Base-by-base conservation (phyloP, 2,113 vertebrate species). In the Chloropsis cyanopogon region DNA sequence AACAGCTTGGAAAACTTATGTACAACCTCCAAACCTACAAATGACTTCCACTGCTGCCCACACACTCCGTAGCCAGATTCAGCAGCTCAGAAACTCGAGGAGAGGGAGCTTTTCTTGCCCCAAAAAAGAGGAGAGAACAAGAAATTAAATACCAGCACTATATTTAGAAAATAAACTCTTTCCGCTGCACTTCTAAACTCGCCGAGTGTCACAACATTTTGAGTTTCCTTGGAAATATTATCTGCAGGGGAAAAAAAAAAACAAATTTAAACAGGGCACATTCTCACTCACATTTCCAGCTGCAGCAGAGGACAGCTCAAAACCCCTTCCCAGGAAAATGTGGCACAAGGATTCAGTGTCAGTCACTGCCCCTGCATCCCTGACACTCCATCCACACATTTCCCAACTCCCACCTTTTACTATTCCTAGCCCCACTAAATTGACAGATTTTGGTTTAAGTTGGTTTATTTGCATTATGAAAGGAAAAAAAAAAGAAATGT, bases 101-200 rank as follows among this genome's bases (percentile, higher is more conserved):
- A 76, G 24, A 85, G 5, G 2, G 24, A 90, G 82, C 25, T 83
- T 90, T 79, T 61, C 85, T 49, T 90, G 92, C 66, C 93, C 93
- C 96, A 90, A 63, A 95, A 46, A 76, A 53, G 59, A 78, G 37
- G 12, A 87, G 37, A 80, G 63, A 65, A 66, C 10, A 87, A 76
- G 16, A 93, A 88, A 94, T 93, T 35, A 94, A 96, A 90, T 88
- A 92, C 57, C 88, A 80, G 17, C 41, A 12, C 85, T 88, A 91
- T 86, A 85, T 76, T 93, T 95, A 92, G 95, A 60, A 91, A 94
- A 94, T 9, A 72, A 91, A 70, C 66, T 53, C 52, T 77, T 86
- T 79, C 73, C 13, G 31, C 73, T 21, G 57, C 66, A 41, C 81
- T 28, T 75, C 46, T 28, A 44, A 37, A 86, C 68, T 79, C 10